These are phyloP conservation scores for Ectemnius cavifrons DNA, from an alignment of 2,888 invertebrate species.

Conservation along the genomic window DNA sequence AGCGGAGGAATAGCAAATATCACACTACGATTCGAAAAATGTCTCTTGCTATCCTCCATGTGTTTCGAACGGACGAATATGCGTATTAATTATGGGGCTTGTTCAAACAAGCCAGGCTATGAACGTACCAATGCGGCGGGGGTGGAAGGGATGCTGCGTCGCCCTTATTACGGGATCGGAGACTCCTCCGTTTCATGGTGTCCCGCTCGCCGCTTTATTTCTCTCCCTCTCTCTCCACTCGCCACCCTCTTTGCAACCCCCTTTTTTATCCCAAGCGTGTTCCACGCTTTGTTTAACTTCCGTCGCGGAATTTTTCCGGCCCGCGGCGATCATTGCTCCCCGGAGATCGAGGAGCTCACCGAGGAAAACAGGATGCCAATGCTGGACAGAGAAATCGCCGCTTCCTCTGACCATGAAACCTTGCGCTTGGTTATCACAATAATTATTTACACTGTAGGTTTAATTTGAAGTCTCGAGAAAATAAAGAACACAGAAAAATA, in stretches of 20 bases:
- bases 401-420: neutral
- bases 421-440: too few species aligned
- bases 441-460: too few species aligned
- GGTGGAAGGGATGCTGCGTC: slow-evolving; percentile 51
- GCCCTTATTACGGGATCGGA: slow-evolving; percentile 65
- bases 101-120: slow-evolving; percentile 71
- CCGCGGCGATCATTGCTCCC: slow-evolving; percentile 73
- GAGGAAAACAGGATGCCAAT: slow-evolving; percentile 45
- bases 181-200: neutral
- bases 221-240: slow-evolving; percentile 49
- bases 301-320: slow-evolving; percentile 73
- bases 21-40: slow-evolving; percentile 57
- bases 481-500: too few species aligned
- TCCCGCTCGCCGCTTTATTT: slow-evolving; percentile 24
- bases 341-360: slow-evolving; percentile 59
- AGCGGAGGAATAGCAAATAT: slow-evolving; percentile 51
- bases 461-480: too few species aligned
- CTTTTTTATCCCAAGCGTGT: slow-evolving; percentile 52
- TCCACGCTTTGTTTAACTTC: slow-evolving; percentile 76
- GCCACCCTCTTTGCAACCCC: slow-evolving; percentile 21
- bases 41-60: slow-evolving; percentile 41
- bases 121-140: slow-evolving; percentile 26
- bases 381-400: slow-evolving; percentile 1
- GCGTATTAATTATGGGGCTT: slow-evolving; percentile 77
- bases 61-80: slow-evolving; percentile 61